phyloP scores from a whole-genome alignment of 2,113 vertebrate genomes.

The crab-eating macaque (Macaca fascicularis) region DNA sequence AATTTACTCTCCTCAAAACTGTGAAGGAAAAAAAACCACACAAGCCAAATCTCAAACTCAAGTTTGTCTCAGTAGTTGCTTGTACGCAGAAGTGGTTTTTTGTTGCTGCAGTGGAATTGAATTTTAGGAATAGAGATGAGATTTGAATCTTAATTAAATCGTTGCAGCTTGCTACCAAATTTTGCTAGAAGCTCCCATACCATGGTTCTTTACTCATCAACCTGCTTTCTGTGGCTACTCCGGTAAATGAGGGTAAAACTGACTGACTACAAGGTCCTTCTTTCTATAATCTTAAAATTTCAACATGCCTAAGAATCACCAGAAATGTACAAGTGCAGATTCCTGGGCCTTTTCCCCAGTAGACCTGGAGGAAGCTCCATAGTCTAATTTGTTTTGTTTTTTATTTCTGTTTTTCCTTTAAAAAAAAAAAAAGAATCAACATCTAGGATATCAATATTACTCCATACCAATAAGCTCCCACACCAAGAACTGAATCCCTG shows the following conservation, averaged over 20 bases:
- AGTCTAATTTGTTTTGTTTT: neutral
- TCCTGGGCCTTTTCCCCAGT: neutral
- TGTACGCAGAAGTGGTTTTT: neutral
- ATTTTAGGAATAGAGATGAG: constrained; percentile 33
- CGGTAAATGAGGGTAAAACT: neutral
- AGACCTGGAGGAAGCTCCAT: neutral
- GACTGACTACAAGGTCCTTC: neutral
- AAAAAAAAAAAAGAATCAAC: neutral
- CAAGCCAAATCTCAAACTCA: neutral
- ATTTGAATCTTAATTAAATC: constrained; percentile 28
- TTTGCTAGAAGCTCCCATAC: neutral
- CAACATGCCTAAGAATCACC: neutral
- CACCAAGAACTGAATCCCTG: neutral
- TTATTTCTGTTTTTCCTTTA: neutral
- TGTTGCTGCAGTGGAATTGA: neutral
- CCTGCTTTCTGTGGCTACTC: neutral
- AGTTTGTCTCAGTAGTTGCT: neutral
- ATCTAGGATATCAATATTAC: neutral
- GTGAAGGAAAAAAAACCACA: neutral
- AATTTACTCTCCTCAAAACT: constrained; percentile 34
- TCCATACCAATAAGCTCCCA: neutral
- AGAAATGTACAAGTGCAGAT: neutral
- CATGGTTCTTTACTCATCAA: neutral
- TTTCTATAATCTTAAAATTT: neutral
- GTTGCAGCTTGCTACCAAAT: neutral